Percentiles rank a stretch among this genome's conserved stretches.
Conservation (phyloP, 1,140 invertebrate genomes). For the Phenacoccus solenopsis region DNA sequence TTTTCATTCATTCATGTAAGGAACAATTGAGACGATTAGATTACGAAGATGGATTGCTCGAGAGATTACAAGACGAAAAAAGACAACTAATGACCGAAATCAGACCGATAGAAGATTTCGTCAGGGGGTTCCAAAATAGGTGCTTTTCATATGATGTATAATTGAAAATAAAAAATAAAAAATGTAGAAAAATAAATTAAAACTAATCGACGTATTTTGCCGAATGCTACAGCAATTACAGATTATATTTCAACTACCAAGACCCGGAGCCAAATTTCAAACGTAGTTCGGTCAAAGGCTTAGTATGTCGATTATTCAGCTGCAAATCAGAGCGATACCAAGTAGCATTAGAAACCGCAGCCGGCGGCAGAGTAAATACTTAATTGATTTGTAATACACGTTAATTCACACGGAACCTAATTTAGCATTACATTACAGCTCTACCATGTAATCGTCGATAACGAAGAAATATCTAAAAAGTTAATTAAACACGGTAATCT, state of each 20-base stretch:
- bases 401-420: neutral
- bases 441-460: slow-evolving; percentile 84
- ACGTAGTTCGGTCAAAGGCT: slow-evolving; percentile 57
- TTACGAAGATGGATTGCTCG: slow-evolving; percentile 52
- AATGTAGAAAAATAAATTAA: too few relatives aligned
- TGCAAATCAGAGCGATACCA: slow-evolving; percentile 57
- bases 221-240: slow-evolving; percentile 52
- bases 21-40: slow-evolving; percentile 44
- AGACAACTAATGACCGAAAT: slow-evolving; percentile 41
- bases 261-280: slow-evolving; percentile 70
- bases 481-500: slow-evolving; percentile 72
- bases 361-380: slow-evolving; percentile 61
- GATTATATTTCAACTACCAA: slow-evolving; percentile 57
- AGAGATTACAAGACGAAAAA: slow-evolving; percentile 41
- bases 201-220: too few relatives aligned
- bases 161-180: too few relatives aligned
- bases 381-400: neutral
- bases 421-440: slow-evolving; percentile 43
- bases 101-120: slow-evolving; percentile 41
- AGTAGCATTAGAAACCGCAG: slow-evolving; percentile 72
- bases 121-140: slow-evolving; percentile 36
- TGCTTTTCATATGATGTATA: slow-evolving; percentile 6
- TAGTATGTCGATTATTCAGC: slow-evolving; percentile 60
- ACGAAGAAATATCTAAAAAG: slow-evolving; percentile 68
- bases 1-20: slow-evolving; percentile 27